Base-by-base conservation (phyloP, 1,140 invertebrate species). In the Wiebesia pumilae region DNA sequence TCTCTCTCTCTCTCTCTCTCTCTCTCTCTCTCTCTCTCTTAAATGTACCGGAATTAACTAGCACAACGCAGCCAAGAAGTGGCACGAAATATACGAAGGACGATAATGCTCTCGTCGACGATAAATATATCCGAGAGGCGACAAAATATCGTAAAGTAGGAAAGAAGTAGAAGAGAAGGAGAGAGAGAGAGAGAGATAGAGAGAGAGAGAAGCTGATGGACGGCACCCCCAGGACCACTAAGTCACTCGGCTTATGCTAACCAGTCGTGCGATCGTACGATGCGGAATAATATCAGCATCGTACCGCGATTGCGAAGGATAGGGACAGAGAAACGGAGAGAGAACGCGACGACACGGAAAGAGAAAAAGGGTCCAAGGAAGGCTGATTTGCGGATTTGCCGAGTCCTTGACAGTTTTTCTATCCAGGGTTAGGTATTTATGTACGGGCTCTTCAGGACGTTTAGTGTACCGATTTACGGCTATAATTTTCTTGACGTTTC, bases 1-100 rank as follows among this genome's bases (percentile, higher is more conserved):
- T n/a, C n/a, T n/a, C n/a, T n/a, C n/a, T 7, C 51, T 54, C 51
- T 54, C 51, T 54, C 51, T 54, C 51, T 54, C 51, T 21, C 89
- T 89, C 90, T 90, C 90, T 77, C 84, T 38, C 78, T 80, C 87
- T 88, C 88, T 88, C 90, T 12, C 47, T 10, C 79, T 90, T 88
- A 92, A 92, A 92, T 92, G 92, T 92, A 90, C 71, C 83, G 91
- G 92, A 92, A 92, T 92, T 92, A 92, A 92, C 89, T 87, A 88
- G 89, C 43, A 65, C 16, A 35, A 30, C 16, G 47, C 69, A 38
- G 38, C 35, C 35, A n/a, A 65, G 21, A 35, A n/a, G 35, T 6
- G 67, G 62, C 30, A 62, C 54, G 65, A 58, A 79, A 40, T 84
- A 82, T 71, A 38, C 38, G 27, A n/a, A 33, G 38, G 27, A 58